Evolutionary conservation across 2,797 vertebrate species (phyloP).

Genomic region (Triplophysa yarkandensis): DNA sequence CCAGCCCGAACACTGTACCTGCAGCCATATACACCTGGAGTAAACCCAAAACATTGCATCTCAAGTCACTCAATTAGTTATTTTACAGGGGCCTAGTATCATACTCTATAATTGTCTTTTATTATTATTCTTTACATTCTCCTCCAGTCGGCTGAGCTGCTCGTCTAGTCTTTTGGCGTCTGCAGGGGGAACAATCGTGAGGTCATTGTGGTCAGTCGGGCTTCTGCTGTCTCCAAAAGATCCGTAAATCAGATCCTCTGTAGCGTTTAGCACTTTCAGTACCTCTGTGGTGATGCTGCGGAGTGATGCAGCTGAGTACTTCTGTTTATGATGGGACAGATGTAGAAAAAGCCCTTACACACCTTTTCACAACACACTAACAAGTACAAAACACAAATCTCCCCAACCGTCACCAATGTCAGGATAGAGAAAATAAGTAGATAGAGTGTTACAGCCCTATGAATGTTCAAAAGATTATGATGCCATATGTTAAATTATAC

Average conservation of each 20-base stretch:
- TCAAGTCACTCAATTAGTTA: not conserved
- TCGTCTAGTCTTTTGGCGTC: constrained; percentile 85
- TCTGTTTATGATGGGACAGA: constrained; percentile 76
- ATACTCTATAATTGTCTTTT: too few relatives aligned
- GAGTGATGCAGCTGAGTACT: constrained; percentile 91
- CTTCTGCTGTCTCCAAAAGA: constrained; percentile 59
- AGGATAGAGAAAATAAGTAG: too few relatives aligned
- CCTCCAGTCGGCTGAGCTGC: constrained; percentile 90
- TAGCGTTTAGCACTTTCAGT: constrained; percentile 93
- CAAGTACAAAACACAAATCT: not conserved
- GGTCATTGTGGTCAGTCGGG: constrained; percentile 49
- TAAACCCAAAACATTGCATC: not conserved
- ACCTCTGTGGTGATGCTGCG: constrained; percentile 96
- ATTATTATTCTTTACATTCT: constrained; percentile 76
- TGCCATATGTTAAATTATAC: too few relatives aligned
- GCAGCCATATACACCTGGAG: constrained; percentile 95
- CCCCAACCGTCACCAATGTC: not conserved
- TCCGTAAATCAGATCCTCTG: constrained; percentile 89
- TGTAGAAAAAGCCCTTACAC: constrained; percentile 58
- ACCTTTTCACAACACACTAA: not conserved
- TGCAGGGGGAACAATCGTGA: constrained; percentile 71
- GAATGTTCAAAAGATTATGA: too few relatives aligned
- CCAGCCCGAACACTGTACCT: constrained; percentile 85
- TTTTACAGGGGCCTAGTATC: too few relatives aligned
- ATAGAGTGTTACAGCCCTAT: too few relatives aligned